A percentile compares a stretch with the other conserved stretches of the same genome.
Conservation (phyloP, 1,140 invertebrate species). For the Thalassaphorura encarpata region DNA sequence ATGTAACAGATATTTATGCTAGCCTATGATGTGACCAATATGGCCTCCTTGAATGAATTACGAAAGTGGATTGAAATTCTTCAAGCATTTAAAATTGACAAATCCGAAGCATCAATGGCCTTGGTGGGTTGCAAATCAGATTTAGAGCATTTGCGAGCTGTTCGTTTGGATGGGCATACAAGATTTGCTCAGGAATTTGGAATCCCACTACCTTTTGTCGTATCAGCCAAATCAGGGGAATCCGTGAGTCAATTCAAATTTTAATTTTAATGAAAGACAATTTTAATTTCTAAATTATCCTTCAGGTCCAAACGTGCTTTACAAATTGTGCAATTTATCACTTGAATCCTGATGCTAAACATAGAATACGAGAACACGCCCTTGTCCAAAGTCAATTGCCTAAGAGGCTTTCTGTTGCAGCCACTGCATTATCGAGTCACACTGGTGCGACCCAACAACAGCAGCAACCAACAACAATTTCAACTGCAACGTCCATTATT, state of each 20-base stretch:
- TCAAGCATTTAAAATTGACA: constrained; percentile 6
- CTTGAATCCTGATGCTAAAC: constrained; percentile 27
- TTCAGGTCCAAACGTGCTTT: constrained; percentile 29
- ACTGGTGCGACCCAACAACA: background rate
- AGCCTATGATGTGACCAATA: constrained; percentile 30
- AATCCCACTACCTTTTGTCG: constrained; percentile 29
- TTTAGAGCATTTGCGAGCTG: constrained; percentile 29
- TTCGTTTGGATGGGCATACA: constrained; percentile 26
- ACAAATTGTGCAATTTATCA: constrained; percentile 31
- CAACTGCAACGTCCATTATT: background rate
- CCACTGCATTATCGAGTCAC: background rate
- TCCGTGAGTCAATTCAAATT: constrained; percentile 14
- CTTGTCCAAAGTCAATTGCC: constrained; percentile 1
- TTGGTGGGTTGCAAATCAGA: constrained; percentile 28
- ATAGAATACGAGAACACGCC: constrained; percentile 22
- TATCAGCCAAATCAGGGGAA: constrained; percentile 32
- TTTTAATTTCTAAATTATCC: background rate
- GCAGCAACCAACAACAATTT: background rate
- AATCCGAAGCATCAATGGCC: constrained; percentile 10
- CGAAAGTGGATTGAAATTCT: constrained; percentile 30
- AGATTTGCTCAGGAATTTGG: constrained; percentile 30
- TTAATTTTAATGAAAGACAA: background rate
- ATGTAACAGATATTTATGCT: constrained; percentile 29
- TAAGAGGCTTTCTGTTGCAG: no score
- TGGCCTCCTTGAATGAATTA: constrained; percentile 22